Conservation (phyloP, 1,140 invertebrate genomes). For the Pinna nobilis region DNA sequence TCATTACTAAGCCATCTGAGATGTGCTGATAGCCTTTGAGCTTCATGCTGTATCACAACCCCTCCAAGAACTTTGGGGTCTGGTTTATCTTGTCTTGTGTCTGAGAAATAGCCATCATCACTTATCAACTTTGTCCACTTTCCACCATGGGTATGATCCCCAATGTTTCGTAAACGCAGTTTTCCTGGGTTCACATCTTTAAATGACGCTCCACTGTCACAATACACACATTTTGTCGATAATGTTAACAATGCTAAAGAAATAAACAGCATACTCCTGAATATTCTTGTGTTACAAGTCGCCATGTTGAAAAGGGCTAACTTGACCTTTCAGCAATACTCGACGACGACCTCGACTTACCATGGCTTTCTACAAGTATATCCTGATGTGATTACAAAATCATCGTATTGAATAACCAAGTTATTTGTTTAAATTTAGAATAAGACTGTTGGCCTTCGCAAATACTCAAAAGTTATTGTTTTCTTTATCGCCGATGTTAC, state of each 20-base stretch:
- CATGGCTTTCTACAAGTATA: slow-evolving; percentile 1
- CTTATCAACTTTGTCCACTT: slow-evolving; percentile 29
- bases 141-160: slow-evolving; percentile 20
- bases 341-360: background rate
- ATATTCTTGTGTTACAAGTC: slow-evolving; percentile 39
- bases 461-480: background rate
- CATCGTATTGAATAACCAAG: background rate
- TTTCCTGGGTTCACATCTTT: slow-evolving; percentile 36
- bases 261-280: slow-evolving; percentile 34
- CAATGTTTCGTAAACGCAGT: slow-evolving; percentile 51
- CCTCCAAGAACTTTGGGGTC: slow-evolving; percentile 62
- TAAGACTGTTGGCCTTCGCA: background rate
- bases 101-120: slow-evolving; percentile 55
- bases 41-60: slow-evolving; percentile 67
- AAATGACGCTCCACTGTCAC: slow-evolving; percentile 33
- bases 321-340: slow-evolving; percentile 29
- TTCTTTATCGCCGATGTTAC: background rate
- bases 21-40: slow-evolving; percentile 65
- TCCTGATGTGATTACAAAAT: slow-evolving; percentile 4
- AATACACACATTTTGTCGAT: slow-evolving; percentile 22
- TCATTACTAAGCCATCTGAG: slow-evolving; percentile 75
- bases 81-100: slow-evolving; percentile 57
- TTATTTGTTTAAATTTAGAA: background rate
- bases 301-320: slow-evolving; percentile 59
- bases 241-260: slow-evolving; percentile 35